Evolutionary conservation across 2,888 invertebrate genomes (phyloP).

Genomic region (Metallyticus violacea): DNA sequence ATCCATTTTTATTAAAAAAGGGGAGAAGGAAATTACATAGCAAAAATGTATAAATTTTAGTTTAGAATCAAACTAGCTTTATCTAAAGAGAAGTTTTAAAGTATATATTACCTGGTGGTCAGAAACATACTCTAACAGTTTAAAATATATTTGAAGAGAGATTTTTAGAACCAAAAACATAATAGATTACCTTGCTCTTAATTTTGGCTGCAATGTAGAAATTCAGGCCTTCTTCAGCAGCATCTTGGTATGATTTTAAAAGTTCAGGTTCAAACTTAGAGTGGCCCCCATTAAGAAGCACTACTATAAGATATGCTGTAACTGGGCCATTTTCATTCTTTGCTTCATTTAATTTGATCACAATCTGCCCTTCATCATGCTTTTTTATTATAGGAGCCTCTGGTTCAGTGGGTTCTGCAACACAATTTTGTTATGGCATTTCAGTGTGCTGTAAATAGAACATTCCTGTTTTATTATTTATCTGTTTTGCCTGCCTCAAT

Average conservation of each 20-base stretch:
- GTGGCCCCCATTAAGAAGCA: constrained; percentile 57
- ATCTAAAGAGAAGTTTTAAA: no score
- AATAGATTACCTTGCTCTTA: constrained; percentile 59
- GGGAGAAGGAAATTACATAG: no score
- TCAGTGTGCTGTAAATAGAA: no score
- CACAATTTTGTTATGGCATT: not conserved
- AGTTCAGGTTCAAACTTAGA: constrained; percentile 59
- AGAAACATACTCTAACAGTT: no score
- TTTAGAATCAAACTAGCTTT: no score
- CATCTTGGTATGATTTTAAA: constrained; percentile 63
- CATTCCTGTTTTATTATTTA: no score
- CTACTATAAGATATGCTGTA: constrained; percentile 68
- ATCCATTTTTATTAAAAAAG: no score
- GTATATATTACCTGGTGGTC: no score
- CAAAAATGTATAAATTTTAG: no score
- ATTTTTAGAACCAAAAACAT: no score
- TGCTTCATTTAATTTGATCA: constrained; percentile 64
- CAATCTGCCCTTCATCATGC: constrained; percentile 60
- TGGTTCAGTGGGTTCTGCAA: constrained; percentile 60
- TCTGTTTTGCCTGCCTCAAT: no score
- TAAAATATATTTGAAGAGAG: no score
- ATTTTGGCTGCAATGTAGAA: constrained; percentile 85
- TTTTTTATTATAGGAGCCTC: constrained; percentile 62
- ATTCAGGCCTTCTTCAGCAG: constrained; percentile 63
- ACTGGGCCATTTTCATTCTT: constrained; percentile 77